Conservation (phyloP, 2,888 invertebrate species). For the Brachypalpus laphriformis region DNA sequence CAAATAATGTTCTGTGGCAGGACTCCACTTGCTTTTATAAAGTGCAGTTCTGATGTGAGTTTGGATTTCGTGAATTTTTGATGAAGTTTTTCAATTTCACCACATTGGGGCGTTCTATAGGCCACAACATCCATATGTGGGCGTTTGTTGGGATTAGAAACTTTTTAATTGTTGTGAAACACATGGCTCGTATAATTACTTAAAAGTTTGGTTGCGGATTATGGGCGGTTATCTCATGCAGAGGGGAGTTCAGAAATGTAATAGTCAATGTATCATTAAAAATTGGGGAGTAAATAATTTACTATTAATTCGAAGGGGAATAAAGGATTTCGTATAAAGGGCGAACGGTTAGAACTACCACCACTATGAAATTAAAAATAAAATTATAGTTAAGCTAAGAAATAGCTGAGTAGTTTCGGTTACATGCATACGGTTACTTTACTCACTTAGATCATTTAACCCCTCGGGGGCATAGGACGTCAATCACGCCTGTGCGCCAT, state of each 20-base stretch:
- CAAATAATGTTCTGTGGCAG: not conserved
- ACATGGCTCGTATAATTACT: not conserved
- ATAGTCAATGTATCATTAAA: too few relatives aligned
- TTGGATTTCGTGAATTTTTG: constrained; percentile 16
- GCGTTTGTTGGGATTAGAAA: not conserved
- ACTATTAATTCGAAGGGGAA: too few relatives aligned
- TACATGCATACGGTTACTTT: too few relatives aligned
- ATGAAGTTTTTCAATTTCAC: constrained; percentile 7
- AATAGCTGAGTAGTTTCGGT: too few relatives aligned
- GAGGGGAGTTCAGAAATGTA: not conserved
- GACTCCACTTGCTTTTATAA: not conserved
- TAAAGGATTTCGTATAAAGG: too few relatives aligned
- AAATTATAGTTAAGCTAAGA: too few relatives aligned
- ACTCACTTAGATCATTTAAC: too few relatives aligned
- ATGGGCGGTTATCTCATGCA: not conserved
- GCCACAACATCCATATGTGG: not conserved
- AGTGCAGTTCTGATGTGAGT: not conserved
- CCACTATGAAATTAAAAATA: too few relatives aligned
- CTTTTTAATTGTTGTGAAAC: not conserved
- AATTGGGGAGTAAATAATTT: too few relatives aligned
- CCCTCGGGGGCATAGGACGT: too few relatives aligned
- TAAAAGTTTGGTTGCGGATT: not conserved
- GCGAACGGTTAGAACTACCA: too few relatives aligned
- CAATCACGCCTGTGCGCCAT: too few relatives aligned
- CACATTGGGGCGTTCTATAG: not conserved